A percentile compares a stretch with the other conserved stretches of the same genome.
Conservation (phyloP, 2,888 invertebrate genomes). For the Drosophila kambysellisi region DNA sequence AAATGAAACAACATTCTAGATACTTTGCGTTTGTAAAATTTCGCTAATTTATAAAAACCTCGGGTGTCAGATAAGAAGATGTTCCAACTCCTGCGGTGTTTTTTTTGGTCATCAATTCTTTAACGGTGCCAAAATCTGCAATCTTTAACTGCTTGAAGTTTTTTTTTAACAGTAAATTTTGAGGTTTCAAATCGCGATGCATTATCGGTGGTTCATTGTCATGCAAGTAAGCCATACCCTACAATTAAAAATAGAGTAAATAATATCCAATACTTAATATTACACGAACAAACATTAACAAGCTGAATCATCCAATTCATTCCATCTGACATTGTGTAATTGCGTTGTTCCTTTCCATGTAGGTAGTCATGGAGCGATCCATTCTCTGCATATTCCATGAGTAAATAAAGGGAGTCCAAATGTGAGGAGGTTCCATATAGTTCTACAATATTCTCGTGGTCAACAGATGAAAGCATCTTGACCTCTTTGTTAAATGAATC, state of each 20-base stretch:
- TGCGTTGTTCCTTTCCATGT: neutral
- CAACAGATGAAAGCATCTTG: too few relatives aligned
- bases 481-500: too few relatives aligned
- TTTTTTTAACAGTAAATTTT: too few relatives aligned
- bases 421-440: neutral
- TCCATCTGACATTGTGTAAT: neutral
- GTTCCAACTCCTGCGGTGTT: slow-evolving; percentile 1
- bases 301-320: slow-evolving; percentile 6
- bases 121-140: slow-evolving; percentile 28
- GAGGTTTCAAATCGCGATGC: slow-evolving; percentile 17
- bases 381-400: slow-evolving; percentile 5
- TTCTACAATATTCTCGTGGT: slow-evolving; percentile 1
- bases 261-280: neutral
- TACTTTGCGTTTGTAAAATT: neutral
- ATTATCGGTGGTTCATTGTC: neutral
- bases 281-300: slow-evolving; percentile 1
- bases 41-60: slow-evolving; percentile 6
- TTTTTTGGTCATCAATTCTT: slow-evolving; percentile 8
- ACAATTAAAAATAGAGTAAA: slow-evolving; percentile 1
- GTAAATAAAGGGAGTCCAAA: neutral
- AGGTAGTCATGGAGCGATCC: neutral
- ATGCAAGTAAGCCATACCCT: slow-evolving; percentile 19
- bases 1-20: neutral
- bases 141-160: neutral
- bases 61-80: slow-evolving; percentile 28